A percentile compares a stretch with the other conserved stretches of the same genome.
These are phyloP conservation scores for Neopelma chrysocephalum DNA, from an alignment of 2,797 vertebrate species.

Conservation along the genomic window DNA sequence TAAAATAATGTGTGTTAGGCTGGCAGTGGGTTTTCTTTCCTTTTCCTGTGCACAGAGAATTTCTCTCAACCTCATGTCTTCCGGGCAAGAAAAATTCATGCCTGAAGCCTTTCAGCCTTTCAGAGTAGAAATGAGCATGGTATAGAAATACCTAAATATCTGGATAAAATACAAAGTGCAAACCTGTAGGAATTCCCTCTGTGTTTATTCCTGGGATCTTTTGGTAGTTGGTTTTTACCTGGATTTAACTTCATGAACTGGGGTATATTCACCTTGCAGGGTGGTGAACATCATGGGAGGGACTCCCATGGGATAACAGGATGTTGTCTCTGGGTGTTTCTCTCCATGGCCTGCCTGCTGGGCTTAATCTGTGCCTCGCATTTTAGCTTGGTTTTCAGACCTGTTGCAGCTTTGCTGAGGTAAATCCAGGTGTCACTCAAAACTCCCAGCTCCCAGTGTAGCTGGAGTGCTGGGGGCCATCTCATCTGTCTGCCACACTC, in stretches of 20 bases:
- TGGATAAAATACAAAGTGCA: neutral
- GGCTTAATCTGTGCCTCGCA: neutral
- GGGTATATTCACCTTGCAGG: accelerated
- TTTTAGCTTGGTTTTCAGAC: neutral
- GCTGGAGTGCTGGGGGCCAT: neutral
- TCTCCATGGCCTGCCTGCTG: neutral
- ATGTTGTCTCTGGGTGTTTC: neutral
- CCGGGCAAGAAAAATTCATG: neutral
- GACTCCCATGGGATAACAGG: neutral
- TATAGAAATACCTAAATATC: neutral
- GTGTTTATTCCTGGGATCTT: neutral
- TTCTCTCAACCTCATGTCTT: neutral
- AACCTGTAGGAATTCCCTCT: neutral
- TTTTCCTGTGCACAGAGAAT: neutral
- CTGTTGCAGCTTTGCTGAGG: neutral
- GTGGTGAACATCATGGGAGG: neutral
- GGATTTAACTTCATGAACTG: neutral
- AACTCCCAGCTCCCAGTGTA: neutral
- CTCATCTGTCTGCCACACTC: neutral
- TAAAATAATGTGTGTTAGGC: neutral
- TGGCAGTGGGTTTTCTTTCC: neutral
- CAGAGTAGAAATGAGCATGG: neutral
- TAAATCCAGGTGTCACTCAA: neutral
- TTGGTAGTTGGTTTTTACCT: neutral
- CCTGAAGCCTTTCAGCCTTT: neutral